Evolutionary conservation across 2,888 invertebrate species (phyloP), one percentile per base, ranked within the genome.

Genomic region (Cantharis rufa): DNA sequence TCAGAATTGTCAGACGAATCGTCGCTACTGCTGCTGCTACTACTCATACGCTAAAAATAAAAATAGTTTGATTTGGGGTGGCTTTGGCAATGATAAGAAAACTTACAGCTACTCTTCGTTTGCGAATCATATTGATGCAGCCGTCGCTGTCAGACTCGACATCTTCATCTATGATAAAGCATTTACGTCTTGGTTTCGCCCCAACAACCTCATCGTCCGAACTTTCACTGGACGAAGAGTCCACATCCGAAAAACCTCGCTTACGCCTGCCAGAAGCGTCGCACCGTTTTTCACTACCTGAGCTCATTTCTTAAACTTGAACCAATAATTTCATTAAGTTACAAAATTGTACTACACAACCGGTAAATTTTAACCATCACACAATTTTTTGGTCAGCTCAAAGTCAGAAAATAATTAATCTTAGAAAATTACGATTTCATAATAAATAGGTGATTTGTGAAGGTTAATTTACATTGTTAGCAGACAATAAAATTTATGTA

Each of bases 21-120:
- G 81, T 79, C 89, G 88, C 78, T 91, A 86, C 84, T 90, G 90
- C 84, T 90, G 90, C 92, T 92, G 87, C 80, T 90, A 89, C 74
- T 63, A 21, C 18, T n/a, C 64, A 15, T 63, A 7, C 64, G 64
- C 18, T 66, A 21, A 66, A 66, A 66, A 21, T 66, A 21, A 66
- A 28, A 24, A 66, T 7, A 13, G n/a, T 48, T 5, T n/a, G 5
- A 7, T 48, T 48, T 48, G 1, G 2, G 7, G n/a, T 48, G 48
- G n/a, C 4, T 9, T 21, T 3, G 13, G 1, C 15, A 24, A 7
- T 18, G 24, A 28, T 5, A 28, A 71, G 21, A 74, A 79, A 88
- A 89, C 90, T 88, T 85, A 90, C 90, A 77, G 75, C 78, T 70
- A 84, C 87, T 85, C 88, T 89, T 83, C 88, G 89, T 84, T 88